These are phyloP conservation scores for Echinometra lucunter DNA, from an alignment of 53 echinoderm and acorn worm genomes.

Conservation along the genomic window DNA sequence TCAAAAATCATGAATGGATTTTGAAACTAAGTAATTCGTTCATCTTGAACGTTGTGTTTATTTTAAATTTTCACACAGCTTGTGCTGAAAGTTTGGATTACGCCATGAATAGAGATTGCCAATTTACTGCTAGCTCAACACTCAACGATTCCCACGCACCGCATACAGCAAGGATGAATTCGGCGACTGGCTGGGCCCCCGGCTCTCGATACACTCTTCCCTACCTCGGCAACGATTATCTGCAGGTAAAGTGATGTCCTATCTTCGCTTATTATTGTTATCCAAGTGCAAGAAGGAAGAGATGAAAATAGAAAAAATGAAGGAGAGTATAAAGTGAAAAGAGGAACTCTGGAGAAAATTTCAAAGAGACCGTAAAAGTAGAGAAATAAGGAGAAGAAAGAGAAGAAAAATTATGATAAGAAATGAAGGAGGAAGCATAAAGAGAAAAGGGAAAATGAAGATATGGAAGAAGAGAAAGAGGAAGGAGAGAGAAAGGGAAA, in stretches of 20 bases:
- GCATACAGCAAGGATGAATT: slow-evolving; percentile 72
- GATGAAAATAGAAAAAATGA: no score
- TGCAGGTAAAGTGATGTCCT: slow-evolving; percentile 71
- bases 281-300: not conserved
- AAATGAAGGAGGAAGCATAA: not conserved
- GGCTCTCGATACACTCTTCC: slow-evolving; percentile 78
- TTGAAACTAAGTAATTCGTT: no score
- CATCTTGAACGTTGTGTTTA: no score
- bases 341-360: no score
- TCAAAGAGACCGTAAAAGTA: no score
- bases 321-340: no score
- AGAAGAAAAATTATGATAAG: not conserved
- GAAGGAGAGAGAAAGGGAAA: no score
- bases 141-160: slow-evolving; percentile 74
- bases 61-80: no score
- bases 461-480: not conserved
- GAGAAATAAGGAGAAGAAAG: not conserved
- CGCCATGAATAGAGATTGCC: slow-evolving; percentile 75
- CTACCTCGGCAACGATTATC: slow-evolving; percentile 87
- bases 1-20: no score
- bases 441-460: not conserved
- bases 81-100: slow-evolving; percentile 78
- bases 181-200: slow-evolving; percentile 85
- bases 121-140: slow-evolving; percentile 81
- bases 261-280: not conserved